A percentile compares a stretch with the other conserved stretches of the same genome.
Evolutionary conservation across 2,113 vertebrate genomes (phyloP).

Genomic region (Catharus minimus): DNA sequence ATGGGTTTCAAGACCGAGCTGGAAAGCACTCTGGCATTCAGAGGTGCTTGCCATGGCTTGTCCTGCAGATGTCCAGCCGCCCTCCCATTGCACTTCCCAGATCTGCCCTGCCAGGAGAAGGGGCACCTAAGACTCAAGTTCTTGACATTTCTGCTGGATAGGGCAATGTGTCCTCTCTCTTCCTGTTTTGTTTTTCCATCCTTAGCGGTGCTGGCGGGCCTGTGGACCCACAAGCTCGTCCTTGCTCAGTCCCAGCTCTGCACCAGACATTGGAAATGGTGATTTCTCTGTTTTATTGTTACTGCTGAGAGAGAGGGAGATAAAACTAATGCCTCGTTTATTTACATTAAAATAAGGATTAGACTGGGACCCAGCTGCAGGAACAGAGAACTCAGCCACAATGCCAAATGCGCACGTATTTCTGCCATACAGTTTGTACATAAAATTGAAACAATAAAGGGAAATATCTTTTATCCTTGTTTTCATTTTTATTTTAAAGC

Average conservation of each 20-base stretch:
- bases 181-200: not conserved
- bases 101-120: not conserved
- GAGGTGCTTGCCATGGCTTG: conserved; percentile 28
- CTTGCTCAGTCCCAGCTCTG: not conserved
- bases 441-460: conserved; percentile 64
- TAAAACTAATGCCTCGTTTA: conserved; percentile 53
- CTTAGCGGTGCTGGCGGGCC: not conserved
- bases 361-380: conserved; percentile 32
- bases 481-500: conserved; percentile 65
- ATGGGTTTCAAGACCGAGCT: conserved; percentile 44
- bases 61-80: not conserved
- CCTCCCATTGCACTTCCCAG: not conserved
- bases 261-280: not conserved
- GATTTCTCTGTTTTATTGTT: conserved; percentile 45
- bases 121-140: not conserved
- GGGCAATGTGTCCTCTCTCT: not conserved
- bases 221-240: rapidly evolving
- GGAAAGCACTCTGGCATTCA: conserved; percentile 41
- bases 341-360: conserved; percentile 63
- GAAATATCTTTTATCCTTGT: conserved; percentile 64
- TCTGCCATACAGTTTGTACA: conserved; percentile 48
- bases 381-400: not conserved
- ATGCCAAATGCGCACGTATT: not conserved
- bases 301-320: conserved; percentile 17
- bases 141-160: not conserved